phyloP scores from a whole-genome alignment of 2,113 vertebrate genomes.

The Mandrillus leucophaeus region DNA sequence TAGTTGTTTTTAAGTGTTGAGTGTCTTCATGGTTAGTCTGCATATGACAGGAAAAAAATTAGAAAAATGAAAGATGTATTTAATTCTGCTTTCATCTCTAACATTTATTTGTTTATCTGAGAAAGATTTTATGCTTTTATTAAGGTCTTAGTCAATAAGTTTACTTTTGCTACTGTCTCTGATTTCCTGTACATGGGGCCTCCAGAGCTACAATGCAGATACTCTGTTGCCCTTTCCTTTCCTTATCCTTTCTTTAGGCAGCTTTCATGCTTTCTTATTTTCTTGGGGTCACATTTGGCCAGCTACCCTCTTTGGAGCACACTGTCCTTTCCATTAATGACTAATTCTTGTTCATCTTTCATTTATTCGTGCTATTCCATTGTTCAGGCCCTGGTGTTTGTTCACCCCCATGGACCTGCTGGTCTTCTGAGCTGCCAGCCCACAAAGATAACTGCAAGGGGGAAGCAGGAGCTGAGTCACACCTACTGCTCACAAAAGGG shows the following conservation, averaged over 20 bases:
- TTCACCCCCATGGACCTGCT: not conserved
- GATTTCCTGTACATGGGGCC: not conserved
- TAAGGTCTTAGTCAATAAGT: not conserved
- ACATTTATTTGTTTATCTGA: slow-evolving; percentile 18
- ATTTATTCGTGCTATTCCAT: not conserved
- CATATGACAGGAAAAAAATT: not conserved
- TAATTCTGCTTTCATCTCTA: not conserved
- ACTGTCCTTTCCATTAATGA: not conserved
- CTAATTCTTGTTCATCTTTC: not conserved
- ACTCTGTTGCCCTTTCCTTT: not conserved
- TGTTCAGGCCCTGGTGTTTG: not conserved
- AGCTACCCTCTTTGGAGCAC: not conserved
- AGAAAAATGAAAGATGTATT: not conserved
- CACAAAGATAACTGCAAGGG: not conserved
- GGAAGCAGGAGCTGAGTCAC: not conserved
- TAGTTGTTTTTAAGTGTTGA: slow-evolving; percentile 38
- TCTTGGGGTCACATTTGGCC: not conserved
- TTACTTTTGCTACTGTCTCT: not conserved
- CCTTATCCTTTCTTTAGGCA: not conserved
- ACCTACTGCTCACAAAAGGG: not conserved
- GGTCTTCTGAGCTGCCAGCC: not conserved
- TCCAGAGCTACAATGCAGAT: not conserved
- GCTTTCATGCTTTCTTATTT: not conserved
- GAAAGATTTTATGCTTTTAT: not conserved
- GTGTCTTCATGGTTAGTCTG: not conserved